Evolutionary conservation across 2,888 invertebrate genomes (phyloP), one percentile per base, ranked within the genome.

Genomic region (Carpatolechia fugitivella): DNA sequence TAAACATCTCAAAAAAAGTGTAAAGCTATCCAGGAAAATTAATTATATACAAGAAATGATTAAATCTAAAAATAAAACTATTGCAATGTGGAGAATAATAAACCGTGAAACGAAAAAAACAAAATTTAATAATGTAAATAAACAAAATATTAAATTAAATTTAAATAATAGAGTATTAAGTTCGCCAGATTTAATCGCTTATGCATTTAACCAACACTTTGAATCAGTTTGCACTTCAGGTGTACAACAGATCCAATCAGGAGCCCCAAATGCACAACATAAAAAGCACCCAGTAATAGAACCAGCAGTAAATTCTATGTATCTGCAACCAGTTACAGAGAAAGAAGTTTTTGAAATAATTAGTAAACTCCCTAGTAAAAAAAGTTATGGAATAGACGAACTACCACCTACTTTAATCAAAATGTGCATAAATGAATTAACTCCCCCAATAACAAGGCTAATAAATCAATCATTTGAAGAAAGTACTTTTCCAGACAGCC

Each of bases 241-340:
- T n/a, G n/a, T n/a, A n/a, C n/a, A n/a, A n/a, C n/a, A n/a, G n/a
- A n/a, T n/a, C n/a, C n/a, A n/a, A n/a, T n/a, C n/a, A n/a, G n/a
- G n/a, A n/a, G n/a, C n/a, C n/a, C n/a, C n/a, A n/a, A n/a, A n/a
- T n/a, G n/a, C n/a, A n/a, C n/a, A n/a, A n/a, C n/a, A n/a, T n/a
- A n/a, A n/a, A n/a, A n/a, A n/a, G n/a, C n/a, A n/a, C 30, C 4
- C 30, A 6, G 30, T 30, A 4, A 30, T 30, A 30, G 8, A 30
- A 4, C 49, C 41, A 18, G 13, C 49, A 7, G 6, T 49, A 13
- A 54, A 54, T 33, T 49, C 49, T 10, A n/a, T 55, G 7, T 55
- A 31, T 14, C 24, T 55, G 10, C 14, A 33, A 8, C 33, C 50
- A 24, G 50, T 44, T 11, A 14, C 55, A 1, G 50, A 55, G 14